These are phyloP conservation scores for Sinotaia quadrata DNA, from an alignment of 2,888 invertebrate species.

Conservation along the genomic window DNA sequence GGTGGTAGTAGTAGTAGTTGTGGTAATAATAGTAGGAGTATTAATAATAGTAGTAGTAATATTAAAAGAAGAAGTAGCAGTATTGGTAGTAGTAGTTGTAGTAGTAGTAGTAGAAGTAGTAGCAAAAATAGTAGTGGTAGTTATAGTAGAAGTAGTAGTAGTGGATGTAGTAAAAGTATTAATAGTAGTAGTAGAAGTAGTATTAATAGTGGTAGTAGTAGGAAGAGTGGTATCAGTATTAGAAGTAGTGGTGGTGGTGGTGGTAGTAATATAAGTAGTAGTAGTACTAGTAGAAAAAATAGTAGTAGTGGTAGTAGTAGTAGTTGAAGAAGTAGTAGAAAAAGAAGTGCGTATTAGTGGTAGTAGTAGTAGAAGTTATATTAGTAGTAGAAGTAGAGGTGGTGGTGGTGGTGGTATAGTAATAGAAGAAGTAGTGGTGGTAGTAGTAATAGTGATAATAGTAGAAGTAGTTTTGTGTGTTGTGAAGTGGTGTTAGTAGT, in stretches of 20 bases:
- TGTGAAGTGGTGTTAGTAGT: no score
- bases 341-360: no score
- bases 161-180: neutral
- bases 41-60: neutral
- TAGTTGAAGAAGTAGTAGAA: neutral
- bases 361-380: no score
- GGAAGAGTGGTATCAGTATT: neutral
- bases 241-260: neutral
- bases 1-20: no score
- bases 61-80: neutral
- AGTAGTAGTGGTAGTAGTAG: neutral
- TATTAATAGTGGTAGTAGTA: neutral
- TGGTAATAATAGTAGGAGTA: neutral
- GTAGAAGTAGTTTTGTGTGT: no score
- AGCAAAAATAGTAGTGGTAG: neutral
- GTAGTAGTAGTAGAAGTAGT: neutral
- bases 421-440: no score
- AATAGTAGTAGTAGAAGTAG: neutral
- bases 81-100: neutral
- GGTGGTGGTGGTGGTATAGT: no score
- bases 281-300: neutral
- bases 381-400: no score
- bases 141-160: neutral
- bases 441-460: no score
- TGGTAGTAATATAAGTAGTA: neutral